phyloP scores from a whole-genome alignment of 2,797 vertebrate genomes.

The Echiichthys vipera region DNA sequence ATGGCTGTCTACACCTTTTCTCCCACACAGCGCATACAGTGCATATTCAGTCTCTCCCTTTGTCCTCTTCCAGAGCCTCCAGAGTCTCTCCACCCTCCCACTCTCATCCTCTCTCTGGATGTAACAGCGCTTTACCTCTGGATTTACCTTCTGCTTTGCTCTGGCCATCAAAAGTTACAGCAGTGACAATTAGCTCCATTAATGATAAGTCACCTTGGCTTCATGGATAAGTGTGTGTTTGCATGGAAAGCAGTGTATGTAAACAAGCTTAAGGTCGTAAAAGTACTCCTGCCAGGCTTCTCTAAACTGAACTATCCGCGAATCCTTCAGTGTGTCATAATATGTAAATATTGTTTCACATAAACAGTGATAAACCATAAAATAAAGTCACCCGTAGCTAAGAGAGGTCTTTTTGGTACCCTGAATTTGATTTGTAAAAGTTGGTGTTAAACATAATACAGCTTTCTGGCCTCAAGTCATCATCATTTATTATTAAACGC shows the following conservation, averaged over 20 bases:
- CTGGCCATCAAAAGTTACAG: background rate
- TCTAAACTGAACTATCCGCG: background rate
- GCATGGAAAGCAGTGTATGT: constrained; percentile 1
- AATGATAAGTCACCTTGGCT: background rate
- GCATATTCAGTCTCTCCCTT: constrained; percentile 14
- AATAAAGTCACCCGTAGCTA: background rate
- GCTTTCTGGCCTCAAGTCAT: background rate
- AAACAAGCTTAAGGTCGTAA: constrained; percentile 1
- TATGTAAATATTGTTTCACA: background rate
- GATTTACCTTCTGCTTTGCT: constrained; percentile 20
- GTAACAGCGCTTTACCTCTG: background rate
- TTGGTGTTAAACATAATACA: background rate
- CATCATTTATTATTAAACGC: background rate
- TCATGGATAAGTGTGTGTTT: background rate
- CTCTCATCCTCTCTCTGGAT: constrained; percentile 28
- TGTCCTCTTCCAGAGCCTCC: constrained; percentile 21
- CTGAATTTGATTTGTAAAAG: background rate
- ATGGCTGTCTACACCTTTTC: constrained; percentile 38
- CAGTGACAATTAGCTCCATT: constrained; percentile 21
- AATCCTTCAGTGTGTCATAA: constrained; percentile 4
- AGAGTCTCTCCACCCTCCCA: constrained; percentile 40
- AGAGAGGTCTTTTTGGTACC: background rate
- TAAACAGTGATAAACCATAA: constrained; percentile 1
- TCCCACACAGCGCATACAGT: constrained; percentile 40
- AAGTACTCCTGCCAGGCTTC: background rate